These are phyloP conservation scores for Euphonia xanthogaster DNA, from an alignment of 2,797 vertebrate species.

Conservation along the genomic window DNA sequence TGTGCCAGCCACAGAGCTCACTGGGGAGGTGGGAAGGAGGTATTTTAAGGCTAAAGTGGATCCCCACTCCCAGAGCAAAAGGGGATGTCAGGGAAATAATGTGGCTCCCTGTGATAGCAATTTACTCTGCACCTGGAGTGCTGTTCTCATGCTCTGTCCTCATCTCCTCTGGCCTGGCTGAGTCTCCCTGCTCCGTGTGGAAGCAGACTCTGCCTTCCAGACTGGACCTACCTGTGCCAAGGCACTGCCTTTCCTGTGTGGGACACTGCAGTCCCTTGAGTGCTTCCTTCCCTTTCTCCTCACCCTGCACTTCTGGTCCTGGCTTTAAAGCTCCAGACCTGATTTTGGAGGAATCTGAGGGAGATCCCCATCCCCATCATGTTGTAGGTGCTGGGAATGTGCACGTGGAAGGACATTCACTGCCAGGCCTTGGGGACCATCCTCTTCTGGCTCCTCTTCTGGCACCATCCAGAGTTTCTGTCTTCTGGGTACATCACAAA, in stretches of 20 bases:
- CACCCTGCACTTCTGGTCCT: not conserved
- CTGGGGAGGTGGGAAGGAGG: not conserved
- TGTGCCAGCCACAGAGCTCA: not conserved
- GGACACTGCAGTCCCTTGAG: not conserved
- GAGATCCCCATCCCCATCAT: accelerated
- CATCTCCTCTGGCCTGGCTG: not conserved
- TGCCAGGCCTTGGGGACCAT: not conserved
- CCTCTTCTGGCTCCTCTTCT: not conserved
- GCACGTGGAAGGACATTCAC: accelerated
- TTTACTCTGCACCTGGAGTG: not conserved
- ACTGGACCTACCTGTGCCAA: not conserved
- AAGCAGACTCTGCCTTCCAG: not conserved
- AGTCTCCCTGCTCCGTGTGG: not conserved
- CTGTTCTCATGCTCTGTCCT: not conserved
- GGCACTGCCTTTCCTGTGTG: not conserved
- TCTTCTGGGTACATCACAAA: not conserved
- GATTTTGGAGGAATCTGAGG: not conserved
- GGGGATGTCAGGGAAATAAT: not conserved
- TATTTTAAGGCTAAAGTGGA: not conserved
- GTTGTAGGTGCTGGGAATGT: accelerated
- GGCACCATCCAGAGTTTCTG: not conserved
- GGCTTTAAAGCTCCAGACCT: not conserved
- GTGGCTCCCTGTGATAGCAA: not conserved
- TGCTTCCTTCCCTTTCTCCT: not conserved
- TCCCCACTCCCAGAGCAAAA: not conserved